Base-by-base conservation (phyloP, 2,113 vertebrate species). In the Egretta garzetta region DNA sequence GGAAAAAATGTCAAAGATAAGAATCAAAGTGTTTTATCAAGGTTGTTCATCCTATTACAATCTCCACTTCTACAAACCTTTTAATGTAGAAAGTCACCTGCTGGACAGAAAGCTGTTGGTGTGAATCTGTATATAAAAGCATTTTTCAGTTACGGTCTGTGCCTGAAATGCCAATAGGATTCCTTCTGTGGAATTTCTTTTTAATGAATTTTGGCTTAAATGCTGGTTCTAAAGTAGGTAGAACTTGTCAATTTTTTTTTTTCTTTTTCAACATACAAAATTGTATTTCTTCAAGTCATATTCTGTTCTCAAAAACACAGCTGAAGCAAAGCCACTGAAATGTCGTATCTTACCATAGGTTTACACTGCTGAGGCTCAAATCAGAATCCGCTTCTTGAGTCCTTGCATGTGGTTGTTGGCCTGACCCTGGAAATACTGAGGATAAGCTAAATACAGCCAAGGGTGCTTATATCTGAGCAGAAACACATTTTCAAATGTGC, bases 11-110 rank as follows among this genome's bases (percentile, higher is more conserved):
- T 96, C 88, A 96, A 97, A 97, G 92, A 85, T 80, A 82, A 73
- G 73, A 94, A 97, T 97, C 97, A 94, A 97, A 96, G 91, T 2
- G 0, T 85, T 97, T 93, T 94, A 95, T 95, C 94, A 95, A 95
- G 86, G 97, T 94, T 96, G 91, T 94, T 97, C 96, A 90, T 96
- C 88, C 94, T 83, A 77, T 96, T 96, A 95, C 41, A 53, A 73
- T 74, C 83, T 80, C 63, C 15, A 70, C 66, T 86, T 90, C 50
- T 82, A 88, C 66, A 96, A 95, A 80, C 16, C 90, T 94, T 96
- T 93, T 95, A 85, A 95, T 91, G 66, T 66, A 96, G 62, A 88
- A 95, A 96, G 73, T 92, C 90, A 96, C 96, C 96, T 89, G 86
- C 92, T 96, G 96, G 80, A 95, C 83, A 93, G 89, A 95, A 85